Percentiles rank a stretch among this genome's conserved stretches.
These are phyloP conservation scores for Microcebus tavaratra DNA, from an alignment of 2,113 vertebrate genomes.

Conservation along the genomic window DNA sequence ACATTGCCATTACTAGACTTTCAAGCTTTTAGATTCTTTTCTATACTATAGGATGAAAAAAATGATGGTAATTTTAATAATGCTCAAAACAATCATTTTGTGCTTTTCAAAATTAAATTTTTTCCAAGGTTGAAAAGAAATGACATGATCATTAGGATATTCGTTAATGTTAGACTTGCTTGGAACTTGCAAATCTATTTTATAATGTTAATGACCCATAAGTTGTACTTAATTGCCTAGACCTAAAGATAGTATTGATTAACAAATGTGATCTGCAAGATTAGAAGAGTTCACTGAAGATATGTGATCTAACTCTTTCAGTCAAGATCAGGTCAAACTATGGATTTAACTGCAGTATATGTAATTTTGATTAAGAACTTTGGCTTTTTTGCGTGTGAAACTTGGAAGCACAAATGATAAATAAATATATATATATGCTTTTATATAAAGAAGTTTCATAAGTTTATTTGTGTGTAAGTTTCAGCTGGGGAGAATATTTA, in stretches of 20 bases:
- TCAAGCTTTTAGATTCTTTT: neutral
- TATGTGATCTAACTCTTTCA: fast-evolving
- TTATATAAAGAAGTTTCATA: neutral
- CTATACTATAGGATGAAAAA: neutral
- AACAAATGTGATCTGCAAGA: neutral
- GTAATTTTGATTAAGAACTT: neutral
- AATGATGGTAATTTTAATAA: neutral
- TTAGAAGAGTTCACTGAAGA: neutral
- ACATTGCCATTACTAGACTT: neutral
- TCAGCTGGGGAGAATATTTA: neutral
- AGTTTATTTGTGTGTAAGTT: neutral
- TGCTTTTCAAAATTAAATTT: neutral
- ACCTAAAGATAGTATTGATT: neutral
- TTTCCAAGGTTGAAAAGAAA: neutral
- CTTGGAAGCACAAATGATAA: neutral
- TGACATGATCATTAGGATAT: neutral
- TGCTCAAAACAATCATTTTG: neutral
- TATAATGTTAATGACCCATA: neutral
- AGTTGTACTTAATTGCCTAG: neutral
- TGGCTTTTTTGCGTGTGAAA: neutral
- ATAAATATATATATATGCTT: neutral
- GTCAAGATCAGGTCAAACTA: neutral
- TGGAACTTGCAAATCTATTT: neutral
- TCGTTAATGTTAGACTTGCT: neutral
- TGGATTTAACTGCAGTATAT: neutral